These are phyloP conservation scores for Zootermopsis nevadensis DNA, from an alignment of 2,888 invertebrate genomes.

Conservation along the genomic window DNA sequence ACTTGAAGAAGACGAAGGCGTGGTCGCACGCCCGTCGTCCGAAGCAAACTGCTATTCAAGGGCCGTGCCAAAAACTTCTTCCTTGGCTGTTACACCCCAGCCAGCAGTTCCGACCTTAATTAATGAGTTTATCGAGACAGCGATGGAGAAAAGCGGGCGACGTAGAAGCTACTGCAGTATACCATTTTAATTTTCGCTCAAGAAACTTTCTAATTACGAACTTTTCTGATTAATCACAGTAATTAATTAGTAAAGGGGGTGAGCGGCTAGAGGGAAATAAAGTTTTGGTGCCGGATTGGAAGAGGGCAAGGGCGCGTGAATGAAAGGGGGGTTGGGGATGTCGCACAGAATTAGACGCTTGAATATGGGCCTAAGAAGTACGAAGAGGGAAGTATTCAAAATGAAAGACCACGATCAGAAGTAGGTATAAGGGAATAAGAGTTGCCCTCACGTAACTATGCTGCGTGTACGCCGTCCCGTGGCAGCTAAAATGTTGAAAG, in stretches of 20 bases:
- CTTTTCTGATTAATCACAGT: conserved; percentile 72
- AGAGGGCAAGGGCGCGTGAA: background rate
- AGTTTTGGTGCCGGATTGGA: conserved; percentile 34
- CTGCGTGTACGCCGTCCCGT: background rate
- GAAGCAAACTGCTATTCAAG: conserved; percentile 48
- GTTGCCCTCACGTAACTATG: background rate
- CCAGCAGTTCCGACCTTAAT: conserved; percentile 58
- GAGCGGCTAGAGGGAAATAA: conserved; percentile 38
- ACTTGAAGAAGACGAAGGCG: conserved; percentile 28
- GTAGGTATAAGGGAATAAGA: conserved; percentile 9
- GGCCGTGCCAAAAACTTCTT: conserved; percentile 53
- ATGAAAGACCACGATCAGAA: background rate
- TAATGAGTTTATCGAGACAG: conserved; percentile 60
- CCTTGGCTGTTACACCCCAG: conserved; percentile 28
- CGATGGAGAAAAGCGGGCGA: conserved; percentile 26
- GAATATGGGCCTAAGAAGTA: conserved; percentile 37
- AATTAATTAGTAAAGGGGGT: conserved; percentile 66
- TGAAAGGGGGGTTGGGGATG: background rate
- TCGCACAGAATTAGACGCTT: conserved; percentile 27
- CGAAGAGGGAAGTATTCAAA: conserved; percentile 25
- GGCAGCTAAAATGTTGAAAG: background rate
- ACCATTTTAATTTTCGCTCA: conserved; percentile 66
- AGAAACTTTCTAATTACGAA: conserved; percentile 71
- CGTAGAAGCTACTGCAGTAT: conserved; percentile 53
- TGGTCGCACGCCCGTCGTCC: conserved; percentile 31